These are phyloP conservation scores for Spinibarbus caldwelli DNA, from an alignment of 2,797 vertebrate species.

Conservation along the genomic window DNA sequence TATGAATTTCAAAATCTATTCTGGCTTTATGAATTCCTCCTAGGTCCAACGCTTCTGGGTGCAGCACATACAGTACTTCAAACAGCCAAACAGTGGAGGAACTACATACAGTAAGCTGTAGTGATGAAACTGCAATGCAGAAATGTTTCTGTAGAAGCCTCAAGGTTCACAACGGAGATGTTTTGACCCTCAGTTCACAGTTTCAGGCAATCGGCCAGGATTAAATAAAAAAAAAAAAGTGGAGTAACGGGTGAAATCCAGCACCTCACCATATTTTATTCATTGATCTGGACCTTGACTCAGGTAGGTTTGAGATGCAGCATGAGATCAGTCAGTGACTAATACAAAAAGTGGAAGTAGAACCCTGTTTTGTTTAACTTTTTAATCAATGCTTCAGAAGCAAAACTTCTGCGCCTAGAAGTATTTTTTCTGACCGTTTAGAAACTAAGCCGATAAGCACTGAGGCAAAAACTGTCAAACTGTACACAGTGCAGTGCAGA, in stretches of 20 bases:
- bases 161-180: conserved; percentile 1
- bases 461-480: neutral
- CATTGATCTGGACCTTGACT: conserved; percentile 5
- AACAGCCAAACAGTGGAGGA: neutral
- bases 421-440: neutral
- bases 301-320: neutral
- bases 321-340: neutral
- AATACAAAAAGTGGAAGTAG: neutral
- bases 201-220: neutral
- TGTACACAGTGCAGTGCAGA: neutral
- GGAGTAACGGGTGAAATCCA: neutral
- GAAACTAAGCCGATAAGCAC: neutral
- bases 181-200: conserved; percentile 12
- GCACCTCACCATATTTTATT: conserved; percentile 21
- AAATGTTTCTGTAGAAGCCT: neutral
- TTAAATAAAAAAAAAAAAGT: neutral
- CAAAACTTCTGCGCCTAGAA: neutral
- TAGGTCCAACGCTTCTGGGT: neutral
- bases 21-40: neutral
- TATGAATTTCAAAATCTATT: neutral
- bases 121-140: neutral
- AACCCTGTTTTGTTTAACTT: neutral
- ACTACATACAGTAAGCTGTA: neutral
- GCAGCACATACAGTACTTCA: neutral
- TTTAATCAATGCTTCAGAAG: neutral